Percentiles rank a stretch among this genome's conserved stretches.
Evolutionary conservation across 2,113 vertebrate species (phyloP).

Genomic region (Aviceda subcristata): DNA sequence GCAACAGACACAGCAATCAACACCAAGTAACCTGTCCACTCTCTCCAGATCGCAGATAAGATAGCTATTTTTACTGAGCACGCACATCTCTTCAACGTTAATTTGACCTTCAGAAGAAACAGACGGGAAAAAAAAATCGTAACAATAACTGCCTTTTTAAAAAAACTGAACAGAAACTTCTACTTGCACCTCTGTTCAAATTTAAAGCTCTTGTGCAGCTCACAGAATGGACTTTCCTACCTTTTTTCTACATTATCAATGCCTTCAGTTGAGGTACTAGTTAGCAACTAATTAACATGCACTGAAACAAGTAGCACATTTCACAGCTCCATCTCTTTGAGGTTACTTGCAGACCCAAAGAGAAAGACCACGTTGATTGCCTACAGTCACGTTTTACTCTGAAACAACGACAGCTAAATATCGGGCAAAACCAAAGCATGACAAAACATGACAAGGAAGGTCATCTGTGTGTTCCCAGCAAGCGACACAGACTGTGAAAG

Average conservation of each 20-base stretch:
- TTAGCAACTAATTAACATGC: not conserved
- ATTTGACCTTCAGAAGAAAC: not conserved
- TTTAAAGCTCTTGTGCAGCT: not conserved
- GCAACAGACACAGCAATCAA: not conserved
- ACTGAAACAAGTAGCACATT: rapidly evolving
- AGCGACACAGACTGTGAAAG: not conserved
- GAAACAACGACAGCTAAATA: not conserved
- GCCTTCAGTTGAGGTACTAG: not conserved
- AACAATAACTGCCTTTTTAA: not conserved
- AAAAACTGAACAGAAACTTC: not conserved
- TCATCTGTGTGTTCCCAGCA: not conserved
- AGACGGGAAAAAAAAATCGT: not conserved
- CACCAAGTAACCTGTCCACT: not conserved
- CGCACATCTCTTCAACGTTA: not conserved
- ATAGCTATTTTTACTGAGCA: not conserved
- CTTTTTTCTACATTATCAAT: not conserved
- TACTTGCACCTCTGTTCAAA: not conserved
- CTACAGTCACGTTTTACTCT: not conserved
- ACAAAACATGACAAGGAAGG: not conserved
- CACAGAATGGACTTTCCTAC: not conserved
- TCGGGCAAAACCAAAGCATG: not conserved
- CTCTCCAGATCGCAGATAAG: not conserved
- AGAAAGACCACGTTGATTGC: not conserved
- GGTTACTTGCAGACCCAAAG: not conserved
- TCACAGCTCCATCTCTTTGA: not conserved